phyloP scores from a whole-genome alignment of 92 coral and sea anemone species.

The Epizoanthus stellaris region DNA sequence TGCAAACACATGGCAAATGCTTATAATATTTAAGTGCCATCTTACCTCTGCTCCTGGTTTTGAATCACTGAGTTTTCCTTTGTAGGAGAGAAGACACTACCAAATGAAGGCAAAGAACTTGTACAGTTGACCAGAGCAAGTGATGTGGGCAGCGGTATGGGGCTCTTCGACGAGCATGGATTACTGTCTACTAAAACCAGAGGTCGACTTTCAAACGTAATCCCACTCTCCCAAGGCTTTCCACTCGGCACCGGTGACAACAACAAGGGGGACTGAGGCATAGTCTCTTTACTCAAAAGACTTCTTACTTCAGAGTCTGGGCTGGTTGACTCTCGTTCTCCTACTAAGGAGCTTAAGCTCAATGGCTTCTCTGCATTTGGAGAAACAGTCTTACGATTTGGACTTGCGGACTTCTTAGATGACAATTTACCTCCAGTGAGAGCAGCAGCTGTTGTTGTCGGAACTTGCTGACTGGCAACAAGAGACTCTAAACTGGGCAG shows the following conservation, averaged over 20 bases:
- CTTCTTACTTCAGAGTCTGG: constrained; percentile 83
- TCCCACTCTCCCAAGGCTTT: constrained; percentile 40
- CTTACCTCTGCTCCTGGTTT: constrained; percentile 14
- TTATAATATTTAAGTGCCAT: not conserved
- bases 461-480: constrained; percentile 5
- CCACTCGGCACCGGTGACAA: constrained; percentile 67
- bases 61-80: constrained; percentile 11
- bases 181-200: constrained; percentile 87
- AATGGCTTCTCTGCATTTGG: not conserved
- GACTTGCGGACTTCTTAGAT: not conserved
- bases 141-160: constrained; percentile 79
- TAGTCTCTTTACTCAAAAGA: constrained; percentile 72
- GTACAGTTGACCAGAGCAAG: constrained; percentile 39
- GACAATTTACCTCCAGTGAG: not conserved
- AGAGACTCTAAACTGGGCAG: constrained; percentile 31
- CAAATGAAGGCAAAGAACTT: constrained; percentile 80
- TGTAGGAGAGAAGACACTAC: constrained; percentile 79
- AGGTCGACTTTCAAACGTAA: constrained; percentile 60
- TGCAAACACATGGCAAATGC: not conserved
- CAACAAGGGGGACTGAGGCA: constrained; percentile 85
- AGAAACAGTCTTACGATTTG: not conserved
- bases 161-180: constrained; percentile 86
- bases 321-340: constrained; percentile 52
- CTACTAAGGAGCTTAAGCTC: not conserved
- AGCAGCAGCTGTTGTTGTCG: not conserved